These are phyloP conservation scores for Molossus alvarezi DNA, from an alignment of 2,797 vertebrate species.

Conservation along the genomic window DNA sequence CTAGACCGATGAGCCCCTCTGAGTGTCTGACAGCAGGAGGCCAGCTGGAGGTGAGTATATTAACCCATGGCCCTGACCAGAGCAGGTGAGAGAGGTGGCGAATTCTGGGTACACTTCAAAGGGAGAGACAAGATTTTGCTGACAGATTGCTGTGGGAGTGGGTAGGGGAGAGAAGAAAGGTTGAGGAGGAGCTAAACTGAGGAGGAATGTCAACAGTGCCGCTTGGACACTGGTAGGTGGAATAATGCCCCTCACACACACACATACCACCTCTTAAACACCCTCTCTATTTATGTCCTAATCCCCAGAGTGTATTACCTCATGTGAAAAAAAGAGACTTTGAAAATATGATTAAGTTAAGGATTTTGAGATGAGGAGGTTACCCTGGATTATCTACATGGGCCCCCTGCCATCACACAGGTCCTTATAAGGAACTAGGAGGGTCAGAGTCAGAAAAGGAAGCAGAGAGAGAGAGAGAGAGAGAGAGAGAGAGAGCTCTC, in stretches of 20 bases:
- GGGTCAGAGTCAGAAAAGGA: background rate
- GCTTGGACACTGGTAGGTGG: background rate
- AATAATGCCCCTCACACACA: background rate
- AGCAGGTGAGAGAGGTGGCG: fast-evolving
- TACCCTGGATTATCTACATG: background rate
- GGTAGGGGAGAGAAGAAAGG: too few relatives aligned
- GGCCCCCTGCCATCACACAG: background rate
- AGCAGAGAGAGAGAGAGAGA: background rate
- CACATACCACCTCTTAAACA: background rate
- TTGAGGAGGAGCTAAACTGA: background rate
- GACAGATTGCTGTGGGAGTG: too few relatives aligned
- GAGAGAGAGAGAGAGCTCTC: background rate
- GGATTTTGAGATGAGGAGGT: background rate
- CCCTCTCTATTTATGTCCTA: background rate
- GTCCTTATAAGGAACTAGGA: background rate
- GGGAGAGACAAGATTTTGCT: background rate
- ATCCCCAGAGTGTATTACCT: background rate
- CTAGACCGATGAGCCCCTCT: background rate
- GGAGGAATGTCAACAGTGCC: background rate
- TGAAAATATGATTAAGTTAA: background rate
- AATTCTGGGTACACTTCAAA: background rate
- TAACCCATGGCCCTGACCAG: background rate
- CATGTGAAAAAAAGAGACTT: background rate
- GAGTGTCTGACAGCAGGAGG: background rate
- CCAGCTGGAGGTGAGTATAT: background rate